Evolutionary conservation across 2,113 vertebrate genomes (phyloP).

Genomic region (Lagopus leucura): DNA sequence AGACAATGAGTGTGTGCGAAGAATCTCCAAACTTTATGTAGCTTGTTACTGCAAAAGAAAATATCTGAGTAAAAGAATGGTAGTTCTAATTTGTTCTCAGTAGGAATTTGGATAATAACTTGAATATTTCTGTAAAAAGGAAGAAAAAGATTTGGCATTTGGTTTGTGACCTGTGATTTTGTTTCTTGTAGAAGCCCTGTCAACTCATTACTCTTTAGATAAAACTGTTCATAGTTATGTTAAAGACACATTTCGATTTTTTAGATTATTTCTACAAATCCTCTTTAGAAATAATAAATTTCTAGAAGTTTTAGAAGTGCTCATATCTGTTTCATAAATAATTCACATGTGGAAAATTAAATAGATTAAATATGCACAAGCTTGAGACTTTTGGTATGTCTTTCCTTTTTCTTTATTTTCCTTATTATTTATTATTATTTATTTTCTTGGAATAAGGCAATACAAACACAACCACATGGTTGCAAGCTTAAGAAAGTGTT

Average conservation of each 20-base stretch:
- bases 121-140: neutral
- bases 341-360: neutral
- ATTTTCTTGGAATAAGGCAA: neutral
- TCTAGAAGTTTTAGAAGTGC: neutral
- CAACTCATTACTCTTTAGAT: neutral
- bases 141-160: neutral
- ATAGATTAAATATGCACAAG: neutral
- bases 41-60: neutral
- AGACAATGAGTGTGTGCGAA: neutral
- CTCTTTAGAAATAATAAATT: neutral
- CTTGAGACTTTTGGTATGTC: neutral
- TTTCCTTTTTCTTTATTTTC: neutral
- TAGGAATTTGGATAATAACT: neutral
- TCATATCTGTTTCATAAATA: neutral
- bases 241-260: neutral
- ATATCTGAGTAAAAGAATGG: neutral
- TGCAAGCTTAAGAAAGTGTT: neutral
- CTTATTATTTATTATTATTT: neutral
- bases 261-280: neutral
- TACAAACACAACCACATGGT: accelerated
- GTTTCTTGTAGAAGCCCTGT: neutral
- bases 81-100: neutral
- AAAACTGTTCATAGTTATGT: neutral
- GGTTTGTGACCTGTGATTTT: neutral
- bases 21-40: neutral